Evolutionary conservation across 53 echinoderm and acorn worm species (phyloP), one percentile per base, ranked within the genome.

Genomic region (Crossaster papposus): DNA sequence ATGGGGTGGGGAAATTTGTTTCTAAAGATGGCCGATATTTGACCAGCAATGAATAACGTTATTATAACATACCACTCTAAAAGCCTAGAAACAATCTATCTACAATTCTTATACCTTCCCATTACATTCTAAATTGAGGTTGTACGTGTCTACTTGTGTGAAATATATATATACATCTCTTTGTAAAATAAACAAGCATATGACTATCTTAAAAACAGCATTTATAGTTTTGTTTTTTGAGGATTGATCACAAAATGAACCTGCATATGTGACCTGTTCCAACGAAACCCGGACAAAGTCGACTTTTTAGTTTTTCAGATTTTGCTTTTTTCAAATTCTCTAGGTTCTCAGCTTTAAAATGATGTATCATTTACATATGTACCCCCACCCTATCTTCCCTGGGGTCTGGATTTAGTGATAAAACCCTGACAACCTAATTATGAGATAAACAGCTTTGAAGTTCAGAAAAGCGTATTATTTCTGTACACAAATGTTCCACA

Each of bases 91-190:
- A 1, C 44, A 13, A 14, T 18, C 14, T 17, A 4, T 22, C 54
- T 55, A 81, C 58, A 62, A 62, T 63, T 55, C 4, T 20, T 29
- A 20, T 7, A 24, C 32, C 58, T 80, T 13, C 33, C 63, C 10
- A 9, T n/a, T n/a, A n/a, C n/a, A n/a, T 2, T 31, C 58, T 58
- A 31, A 81, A 33, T 29, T 58, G 58, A 81, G 58, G 33, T 34
- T 64, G 22, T 54, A 33, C 64, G 65, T 68, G 4, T 14, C 83
- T 65, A 68, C 83, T 38, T 44, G n/a, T 24, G 83, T 83, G 83
- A 68, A 85, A 85, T 68, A 82, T 82, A 85, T 85, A 70, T 73
- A 85, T 85, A 71, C 58, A 85, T 71, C 51, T 72, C 73, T 72
- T 55, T 51, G 51, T 52, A 58, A 28, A 85, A 32, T 72, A 30